Base-by-base conservation (phyloP, 2,888 invertebrate genomes). In the Netelia virgata region DNA sequence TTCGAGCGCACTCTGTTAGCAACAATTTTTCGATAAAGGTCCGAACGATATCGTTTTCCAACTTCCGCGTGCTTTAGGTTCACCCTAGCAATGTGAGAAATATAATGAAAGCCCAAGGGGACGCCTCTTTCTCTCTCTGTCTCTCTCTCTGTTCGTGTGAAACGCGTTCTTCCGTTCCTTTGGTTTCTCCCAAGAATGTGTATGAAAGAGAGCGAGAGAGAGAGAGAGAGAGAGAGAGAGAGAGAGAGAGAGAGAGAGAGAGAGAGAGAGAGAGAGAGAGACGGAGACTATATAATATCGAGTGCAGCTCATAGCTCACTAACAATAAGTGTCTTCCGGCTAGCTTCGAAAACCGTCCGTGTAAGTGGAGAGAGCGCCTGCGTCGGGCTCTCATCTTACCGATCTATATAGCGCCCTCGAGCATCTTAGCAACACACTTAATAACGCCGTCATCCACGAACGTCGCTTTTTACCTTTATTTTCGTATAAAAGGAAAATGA, bases 151-250 rank as follows among this genome's bases (percentile, higher is more conserved):
- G 28, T 28, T 28, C 28, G 85, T 79, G 68, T 68, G 70, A 63
- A 75, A 68, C 18, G 61, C 63, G 20, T 74, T 72, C n/a, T 68
- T 69, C 72, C 50, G 57, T 53, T 72, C 68, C 59, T 55, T 64
- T 64, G 53, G 28, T 36, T 16, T 79, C 47, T 47, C 36, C 47
- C 66, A 55, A 18, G 66, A 83, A 66, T 74, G 82, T 6, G n/a
- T 83, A 88, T 86, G 86, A 61, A 83, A 85, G 66, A 10, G 11
- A 20, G 16, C 85, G 81, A 86, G 82, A 86, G 78, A 78, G 50
- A 64, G 53, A 83, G 57, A 75, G 50, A 64, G 86, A 61, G 82
- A 85, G 66, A 10, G 11, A 20, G 16, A 86, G 81, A 86, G 82
- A 86, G 78, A 78, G 50, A n/a, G 86, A 61, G 82, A 85, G 66